Base-by-base conservation (phyloP, 2,888 invertebrate species). In the Mythimna pallens region DNA sequence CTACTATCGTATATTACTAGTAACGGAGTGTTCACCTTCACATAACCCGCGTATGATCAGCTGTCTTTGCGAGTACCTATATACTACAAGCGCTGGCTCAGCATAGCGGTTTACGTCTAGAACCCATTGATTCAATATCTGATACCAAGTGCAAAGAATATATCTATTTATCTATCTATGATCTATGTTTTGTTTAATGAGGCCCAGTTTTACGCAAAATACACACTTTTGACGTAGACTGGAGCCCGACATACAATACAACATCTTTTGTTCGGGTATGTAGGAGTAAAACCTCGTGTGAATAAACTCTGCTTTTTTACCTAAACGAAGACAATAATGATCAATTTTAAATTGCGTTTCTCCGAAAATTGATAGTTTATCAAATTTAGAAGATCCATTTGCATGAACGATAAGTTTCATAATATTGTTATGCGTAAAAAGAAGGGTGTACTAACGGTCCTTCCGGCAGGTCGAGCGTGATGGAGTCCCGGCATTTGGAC, bases 381-480 rank as follows among this genome's bases (percentile, higher is more conserved):
- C 12, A 22, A 3, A 10, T 50, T n/a, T 14, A 50, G 63, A 30
- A 22, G 4, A 7, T 30, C n/a, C 2, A 1, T 43, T 17, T 22
- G 14, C 14, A 20, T 20, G 10, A 40, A 64, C 14, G 36, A n/a
- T 4, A 3, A 54, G 12, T 25, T 14, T 30, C 9, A 8, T 52
- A 52, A n/a, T 52, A 50, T 52, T n/a, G 20, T 7, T 52, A 52
- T n/a, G n/a, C 7, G 9, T 52, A n/a, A 65, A 6, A 54, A 40
- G 3, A 12, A 50, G 64, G 10, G n/a, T 34, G 58, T 73, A 92
- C 93, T 90, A 3, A 94, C 94, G 92, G 89, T 71, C 90, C 90
- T 0, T 92, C 82, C 0, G 98, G 98, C 80, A 99, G 96, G 93
- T 99, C 98, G 25, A 99, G 96, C 0, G 99, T 99, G 73, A 99